Evolutionary conservation across 2,797 vertebrate genomes (phyloP).

Genomic region (Gymnoscopelus microlampas): DNA sequence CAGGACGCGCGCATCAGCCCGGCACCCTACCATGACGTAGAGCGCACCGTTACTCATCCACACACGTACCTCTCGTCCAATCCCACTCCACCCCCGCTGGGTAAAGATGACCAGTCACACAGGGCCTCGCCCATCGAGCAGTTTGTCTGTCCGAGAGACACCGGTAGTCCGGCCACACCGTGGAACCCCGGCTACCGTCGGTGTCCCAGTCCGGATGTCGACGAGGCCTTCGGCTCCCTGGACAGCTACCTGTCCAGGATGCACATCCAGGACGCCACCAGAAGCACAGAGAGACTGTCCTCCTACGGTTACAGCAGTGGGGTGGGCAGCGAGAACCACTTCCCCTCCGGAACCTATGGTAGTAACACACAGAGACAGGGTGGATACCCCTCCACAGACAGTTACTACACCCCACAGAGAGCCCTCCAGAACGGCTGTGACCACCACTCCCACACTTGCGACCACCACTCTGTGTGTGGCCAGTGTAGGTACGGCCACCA

Average conservation of each 20-base stretch:
- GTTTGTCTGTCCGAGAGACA: conserved; percentile 37
- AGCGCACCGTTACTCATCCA: conserved; percentile 15
- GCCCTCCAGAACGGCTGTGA: neutral
- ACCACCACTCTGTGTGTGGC: neutral
- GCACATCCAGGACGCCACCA: neutral
- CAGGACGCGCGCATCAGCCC: conserved; percentile 18
- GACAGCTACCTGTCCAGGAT: conserved; percentile 58
- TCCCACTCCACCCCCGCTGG: conserved; percentile 32
- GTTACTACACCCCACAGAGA: rapidly evolving
- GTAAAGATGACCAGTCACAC: conserved; percentile 42
- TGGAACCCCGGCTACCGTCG: conserved; percentile 9
- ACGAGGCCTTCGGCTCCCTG: conserved; percentile 73
- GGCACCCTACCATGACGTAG: conserved; percentile 7
- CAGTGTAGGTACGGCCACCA: conserved; percentile 31
- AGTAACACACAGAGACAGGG: neutral
- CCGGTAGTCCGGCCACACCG: conserved; percentile 30
- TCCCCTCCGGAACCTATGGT: conserved; percentile 15
- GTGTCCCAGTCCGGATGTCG: conserved; percentile 46
- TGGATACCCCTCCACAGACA: neutral
- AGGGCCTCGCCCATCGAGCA: conserved; percentile 50
- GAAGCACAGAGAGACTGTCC: conserved; percentile 22
- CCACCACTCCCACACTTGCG: neutral
- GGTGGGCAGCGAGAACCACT: conserved; percentile 49
- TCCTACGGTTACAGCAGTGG: conserved; percentile 69
- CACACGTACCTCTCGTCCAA: conserved; percentile 29